Conservation (phyloP, 1,140 invertebrate species). For the Teleogryllus occipitalis region DNA sequence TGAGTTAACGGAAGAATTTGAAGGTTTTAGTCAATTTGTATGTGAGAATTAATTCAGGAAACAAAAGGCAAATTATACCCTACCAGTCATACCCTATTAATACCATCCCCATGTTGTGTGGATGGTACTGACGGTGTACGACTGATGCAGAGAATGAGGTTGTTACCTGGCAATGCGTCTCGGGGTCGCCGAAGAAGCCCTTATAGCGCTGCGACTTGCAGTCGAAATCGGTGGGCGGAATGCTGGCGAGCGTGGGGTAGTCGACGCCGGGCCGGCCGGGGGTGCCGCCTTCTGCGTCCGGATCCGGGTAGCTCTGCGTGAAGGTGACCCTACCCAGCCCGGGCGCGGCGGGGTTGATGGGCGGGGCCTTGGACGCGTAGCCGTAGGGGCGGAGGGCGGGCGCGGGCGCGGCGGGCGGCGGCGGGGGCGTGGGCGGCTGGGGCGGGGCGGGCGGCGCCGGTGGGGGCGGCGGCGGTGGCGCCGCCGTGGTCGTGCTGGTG, state of each 20-base stretch:
- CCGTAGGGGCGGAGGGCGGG: not conserved
- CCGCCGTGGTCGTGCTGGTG: not conserved
- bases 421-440: not conserved
- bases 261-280: slow-evolving; percentile 71
- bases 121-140: too few relatives aligned
- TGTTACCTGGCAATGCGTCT: slow-evolving; percentile 69
- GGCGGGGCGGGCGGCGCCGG: not conserved
- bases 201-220: slow-evolving; percentile 80
- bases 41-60: not conserved
- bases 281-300: slow-evolving; percentile 48
- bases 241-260: slow-evolving; percentile 67
- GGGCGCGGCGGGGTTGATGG: slow-evolving; percentile 2
- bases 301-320: slow-evolving; percentile 13
- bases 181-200: slow-evolving; percentile 82
- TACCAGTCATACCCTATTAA: too few relatives aligned
- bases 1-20: too few relatives aligned
- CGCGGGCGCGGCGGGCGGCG: not conserved
- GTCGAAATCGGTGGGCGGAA: slow-evolving; percentile 69
- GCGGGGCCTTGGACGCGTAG: slow-evolving; percentile 13
- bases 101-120: too few relatives aligned
- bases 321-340: not conserved
- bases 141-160: slow-evolving; percentile 13
- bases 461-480: not conserved
- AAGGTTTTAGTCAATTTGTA: too few relatives aligned
- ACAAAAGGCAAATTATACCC: too few relatives aligned